Evolutionary conservation across 1,140 invertebrate species (phyloP).

Genomic region (Drosophila melanica): DNA sequence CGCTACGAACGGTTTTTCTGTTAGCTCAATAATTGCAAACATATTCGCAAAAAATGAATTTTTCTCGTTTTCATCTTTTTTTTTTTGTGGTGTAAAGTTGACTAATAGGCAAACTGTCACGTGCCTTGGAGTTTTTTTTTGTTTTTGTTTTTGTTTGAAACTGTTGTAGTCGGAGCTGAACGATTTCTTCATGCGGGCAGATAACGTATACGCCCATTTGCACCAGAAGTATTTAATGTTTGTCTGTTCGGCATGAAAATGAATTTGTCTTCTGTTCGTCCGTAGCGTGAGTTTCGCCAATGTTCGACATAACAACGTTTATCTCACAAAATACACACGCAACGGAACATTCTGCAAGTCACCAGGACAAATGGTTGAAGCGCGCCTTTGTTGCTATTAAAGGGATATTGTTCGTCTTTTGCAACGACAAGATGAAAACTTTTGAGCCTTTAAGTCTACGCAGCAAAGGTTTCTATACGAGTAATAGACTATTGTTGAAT

Average conservation of each 20-base stretch:
- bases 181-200: slow-evolving; percentile 29
- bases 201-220: slow-evolving; percentile 64
- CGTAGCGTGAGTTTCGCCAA: neutral
- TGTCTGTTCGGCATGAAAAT: slow-evolving; percentile 46
- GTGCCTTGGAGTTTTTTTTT: slow-evolving; percentile 37
- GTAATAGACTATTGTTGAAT: no score
- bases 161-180: slow-evolving; percentile 47
- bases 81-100: slow-evolving; percentile 41
- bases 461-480: neutral
- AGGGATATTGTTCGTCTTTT: neutral
- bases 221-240: slow-evolving; percentile 35
- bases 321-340: slow-evolving; percentile 23
- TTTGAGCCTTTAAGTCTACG: neutral
- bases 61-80: slow-evolving; percentile 5
- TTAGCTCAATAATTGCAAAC: slow-evolving; percentile 61
- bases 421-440: neutral
- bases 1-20: slow-evolving; percentile 47
- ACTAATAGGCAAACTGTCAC: slow-evolving; percentile 74
- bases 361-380: neutral
- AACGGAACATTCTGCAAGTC: slow-evolving; percentile 9
- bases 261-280: slow-evolving; percentile 55
- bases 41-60: slow-evolving; percentile 60
- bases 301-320: slow-evolving; percentile 23
- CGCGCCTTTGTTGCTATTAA: neutral
- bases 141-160: slow-evolving; percentile 44